Percentiles rank a stretch among this genome's conserved stretches.
Evolutionary conservation across 2,113 vertebrate species (phyloP).

Genomic region (Semnornis frantzii): DNA sequence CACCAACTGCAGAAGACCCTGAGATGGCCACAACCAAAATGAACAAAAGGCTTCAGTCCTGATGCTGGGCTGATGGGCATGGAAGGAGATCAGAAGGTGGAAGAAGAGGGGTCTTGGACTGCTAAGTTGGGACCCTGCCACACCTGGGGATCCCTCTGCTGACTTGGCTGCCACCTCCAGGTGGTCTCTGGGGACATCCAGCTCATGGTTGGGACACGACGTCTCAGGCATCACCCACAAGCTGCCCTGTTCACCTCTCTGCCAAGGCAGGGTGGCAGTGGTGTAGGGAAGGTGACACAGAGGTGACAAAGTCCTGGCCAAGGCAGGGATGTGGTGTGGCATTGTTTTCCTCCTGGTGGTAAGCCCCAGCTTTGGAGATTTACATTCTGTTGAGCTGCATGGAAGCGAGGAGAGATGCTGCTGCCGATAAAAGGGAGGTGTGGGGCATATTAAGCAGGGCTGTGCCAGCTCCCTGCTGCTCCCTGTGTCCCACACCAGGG

Average conservation of each 20-base stretch:
- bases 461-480: not conserved
- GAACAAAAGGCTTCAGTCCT: no score
- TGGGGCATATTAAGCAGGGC: not conserved
- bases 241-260: not conserved
- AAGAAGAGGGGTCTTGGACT: no score
- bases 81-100: no score
- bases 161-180: not conserved
- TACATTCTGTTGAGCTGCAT: not conserved
- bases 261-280: not conserved
- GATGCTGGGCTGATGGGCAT: no score
- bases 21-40: no score
- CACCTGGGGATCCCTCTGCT: no score
- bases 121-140: no score
- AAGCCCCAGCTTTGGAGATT: conserved; percentile 1
- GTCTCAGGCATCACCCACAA: not conserved
- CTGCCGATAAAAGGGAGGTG: not conserved
- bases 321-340: not conserved
- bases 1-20: no score
- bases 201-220: not conserved
- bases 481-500: not conserved
- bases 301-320: not conserved
- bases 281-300: not conserved
- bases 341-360: not conserved
- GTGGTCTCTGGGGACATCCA: not conserved
- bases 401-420: not conserved